Percentiles rank a stretch among this genome's conserved stretches.
phyloP scores from a whole-genome alignment of 2,888 invertebrate species.

The Horisme vitalbata region DNA sequence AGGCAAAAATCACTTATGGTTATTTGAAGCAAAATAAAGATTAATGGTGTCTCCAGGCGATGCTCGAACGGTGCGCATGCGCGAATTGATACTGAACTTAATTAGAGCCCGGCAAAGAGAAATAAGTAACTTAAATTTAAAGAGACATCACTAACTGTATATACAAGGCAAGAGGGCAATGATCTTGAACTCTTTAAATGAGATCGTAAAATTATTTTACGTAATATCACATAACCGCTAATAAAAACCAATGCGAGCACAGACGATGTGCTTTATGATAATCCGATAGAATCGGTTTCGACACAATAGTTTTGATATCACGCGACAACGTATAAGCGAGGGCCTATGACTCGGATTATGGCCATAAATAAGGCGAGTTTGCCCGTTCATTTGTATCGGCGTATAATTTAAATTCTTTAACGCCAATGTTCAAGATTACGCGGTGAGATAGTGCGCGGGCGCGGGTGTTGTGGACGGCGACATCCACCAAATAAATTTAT shows the following conservation, averaged over 20 bases:
- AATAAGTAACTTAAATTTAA: constrained; percentile 73
- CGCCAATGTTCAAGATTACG: constrained; percentile 83
- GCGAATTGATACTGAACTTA: constrained; percentile 72
- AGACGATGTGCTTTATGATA: constrained; percentile 39
- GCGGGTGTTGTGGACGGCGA: constrained; percentile 71
- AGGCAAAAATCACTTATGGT: constrained; percentile 23
- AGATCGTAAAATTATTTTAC: constrained; percentile 30
- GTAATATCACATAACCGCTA: constrained; percentile 20
- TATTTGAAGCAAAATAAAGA: constrained; percentile 47
- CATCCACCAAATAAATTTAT: constrained; percentile 82
- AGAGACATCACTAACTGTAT: constrained; percentile 36
- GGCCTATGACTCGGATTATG: constrained; percentile 80
- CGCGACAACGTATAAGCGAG: constrained; percentile 73
- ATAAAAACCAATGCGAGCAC: constrained; percentile 21
- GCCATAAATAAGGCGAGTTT: constrained; percentile 77
- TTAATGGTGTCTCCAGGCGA: constrained; percentile 73
- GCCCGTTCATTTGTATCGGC: constrained; percentile 81
- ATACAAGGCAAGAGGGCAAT: constrained; percentile 45
- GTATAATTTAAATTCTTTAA: constrained; percentile 83
- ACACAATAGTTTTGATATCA: constrained; percentile 63
- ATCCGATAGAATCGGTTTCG: constrained; percentile 42
- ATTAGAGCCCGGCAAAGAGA: constrained; percentile 69
- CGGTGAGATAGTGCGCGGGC: constrained; percentile 76
- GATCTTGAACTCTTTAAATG: constrained; percentile 35
- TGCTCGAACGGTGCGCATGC: constrained; percentile 64